Conservation (phyloP, 2,113 vertebrate species). For the Notiomystis cincta region DNA sequence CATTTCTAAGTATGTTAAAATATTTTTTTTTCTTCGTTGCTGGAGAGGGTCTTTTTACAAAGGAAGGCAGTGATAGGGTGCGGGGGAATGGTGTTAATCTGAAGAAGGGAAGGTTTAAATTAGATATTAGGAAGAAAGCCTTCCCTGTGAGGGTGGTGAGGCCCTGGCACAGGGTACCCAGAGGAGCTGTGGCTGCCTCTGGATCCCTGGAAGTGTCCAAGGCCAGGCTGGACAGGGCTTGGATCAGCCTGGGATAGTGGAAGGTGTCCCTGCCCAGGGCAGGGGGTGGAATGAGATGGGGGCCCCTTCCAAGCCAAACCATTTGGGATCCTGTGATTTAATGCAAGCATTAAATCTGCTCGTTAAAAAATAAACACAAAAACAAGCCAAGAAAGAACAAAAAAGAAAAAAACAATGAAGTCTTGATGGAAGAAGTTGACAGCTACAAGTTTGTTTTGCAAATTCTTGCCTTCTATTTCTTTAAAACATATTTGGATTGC, state of each 20-base stretch:
- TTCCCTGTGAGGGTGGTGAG: fast-evolving
- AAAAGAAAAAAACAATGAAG: neutral
- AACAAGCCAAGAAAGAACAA: neutral
- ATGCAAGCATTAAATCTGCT: neutral
- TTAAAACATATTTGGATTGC: conserved; percentile 11
- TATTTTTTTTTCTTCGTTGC: neutral
- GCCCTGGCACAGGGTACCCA: fast-evolving
- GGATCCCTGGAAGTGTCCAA: neutral
- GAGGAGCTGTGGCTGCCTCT: neutral
- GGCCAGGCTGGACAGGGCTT: fast-evolving
- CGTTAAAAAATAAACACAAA: neutral
- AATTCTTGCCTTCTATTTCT: conserved; percentile 37
- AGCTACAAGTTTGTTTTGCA: neutral
- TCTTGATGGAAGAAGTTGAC: neutral
- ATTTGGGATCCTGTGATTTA: neutral
- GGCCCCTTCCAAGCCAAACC: no score
- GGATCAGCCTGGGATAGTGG: neutral
- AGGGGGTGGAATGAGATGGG: neutral
- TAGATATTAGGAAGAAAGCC: neutral
- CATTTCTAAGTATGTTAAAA: neutral
- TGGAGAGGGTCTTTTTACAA: neutral
- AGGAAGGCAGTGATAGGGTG: no score
- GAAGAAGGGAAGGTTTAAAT: neutral
- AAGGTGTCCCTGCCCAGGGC: neutral
- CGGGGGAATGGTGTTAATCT: neutral